Base-by-base conservation (phyloP, 2,888 invertebrate species). In the Habroteleia sp. region DNA sequence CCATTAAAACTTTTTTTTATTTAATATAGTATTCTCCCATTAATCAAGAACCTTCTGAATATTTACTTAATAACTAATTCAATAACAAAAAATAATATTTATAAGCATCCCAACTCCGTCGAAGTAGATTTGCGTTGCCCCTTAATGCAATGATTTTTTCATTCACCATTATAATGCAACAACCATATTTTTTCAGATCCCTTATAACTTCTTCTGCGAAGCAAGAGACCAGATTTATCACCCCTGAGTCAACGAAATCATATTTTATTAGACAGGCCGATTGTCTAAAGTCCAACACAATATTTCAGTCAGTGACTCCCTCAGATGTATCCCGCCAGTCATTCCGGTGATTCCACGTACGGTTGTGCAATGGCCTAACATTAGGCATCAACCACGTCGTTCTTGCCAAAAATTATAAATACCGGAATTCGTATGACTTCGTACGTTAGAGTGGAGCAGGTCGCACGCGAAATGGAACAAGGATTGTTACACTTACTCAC, bases 361-460 rank as follows among this genome's bases (percentile, higher is more conserved):
- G 73, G 75, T 81, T 85, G 81, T 80, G 85, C 76, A 86, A 86
- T 78, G 69, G 41, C 79, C 83, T 82, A 83, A 84, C 84, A 84
- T 86, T 85, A 84, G 84, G 79, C 52, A 65, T 74, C 78, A 77
- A 63, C 75, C 77, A 74, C 58, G 65, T 66, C 75, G 79, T 79
- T 82, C 78, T 84, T 87, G 87, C 87, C 87, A 87, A 79, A 81
- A 84, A 84, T 87, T 87, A 87, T 86, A 87, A 87, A 87, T 87
- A 87, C 83, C 85, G 83, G 81, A 82, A 84, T 84, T 84, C 79
- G 79, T 79, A 78, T 77, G 78, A 80, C 80, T 75, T 10, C 68
- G 73, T 42, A 78, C 80, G 25, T 20, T 31, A 41, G 17, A 25
- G 54, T 80, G 77, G 79, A 82, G 81, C 82, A 83, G 83, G 82